Evolutionary conservation across 2,113 vertebrate species (phyloP).

Genomic region (Abramis brama): DNA sequence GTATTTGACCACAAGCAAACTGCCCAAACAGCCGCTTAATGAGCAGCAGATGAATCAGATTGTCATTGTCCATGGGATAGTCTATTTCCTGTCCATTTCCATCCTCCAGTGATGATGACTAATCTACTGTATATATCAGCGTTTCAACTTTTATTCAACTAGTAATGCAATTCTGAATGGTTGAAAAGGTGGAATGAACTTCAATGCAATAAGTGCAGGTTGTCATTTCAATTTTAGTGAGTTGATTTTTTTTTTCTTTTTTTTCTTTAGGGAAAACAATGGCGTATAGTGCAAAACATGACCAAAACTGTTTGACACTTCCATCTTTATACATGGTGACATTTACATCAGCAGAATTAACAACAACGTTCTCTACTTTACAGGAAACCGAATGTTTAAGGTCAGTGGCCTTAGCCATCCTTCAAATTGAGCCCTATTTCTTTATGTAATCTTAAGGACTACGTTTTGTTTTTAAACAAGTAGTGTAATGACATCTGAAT

Average conservation of each 20-base stretch:
- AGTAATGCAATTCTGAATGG: not conserved
- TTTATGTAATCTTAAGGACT: not conserved
- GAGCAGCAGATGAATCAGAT: not conserved
- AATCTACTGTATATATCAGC: not conserved
- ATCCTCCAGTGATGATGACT: not conserved
- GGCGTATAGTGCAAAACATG: not conserved
- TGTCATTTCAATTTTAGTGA: not conserved
- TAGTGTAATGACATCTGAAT: not conserved
- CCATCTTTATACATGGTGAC: not conserved
- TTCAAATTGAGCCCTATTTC: not conserved
- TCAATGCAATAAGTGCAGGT: not conserved
- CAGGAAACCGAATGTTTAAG: conserved; percentile 18
- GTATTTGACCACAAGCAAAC: not conserved
- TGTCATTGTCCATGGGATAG: not conserved
- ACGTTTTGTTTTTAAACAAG: not conserved
- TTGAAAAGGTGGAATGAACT: not conserved
- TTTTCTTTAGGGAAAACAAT: not conserved
- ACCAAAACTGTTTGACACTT: not conserved
- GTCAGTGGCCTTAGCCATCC: not conserved
- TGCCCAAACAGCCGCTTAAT: not conserved
- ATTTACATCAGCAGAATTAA: not conserved
- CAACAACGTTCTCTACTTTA: not conserved
- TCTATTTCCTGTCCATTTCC: conserved; percentile 36
- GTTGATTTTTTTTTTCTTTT: not conserved
- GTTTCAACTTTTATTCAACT: not conserved